phyloP scores from a whole-genome alignment of 2,888 invertebrate species.

The Epinotia ramella region DNA sequence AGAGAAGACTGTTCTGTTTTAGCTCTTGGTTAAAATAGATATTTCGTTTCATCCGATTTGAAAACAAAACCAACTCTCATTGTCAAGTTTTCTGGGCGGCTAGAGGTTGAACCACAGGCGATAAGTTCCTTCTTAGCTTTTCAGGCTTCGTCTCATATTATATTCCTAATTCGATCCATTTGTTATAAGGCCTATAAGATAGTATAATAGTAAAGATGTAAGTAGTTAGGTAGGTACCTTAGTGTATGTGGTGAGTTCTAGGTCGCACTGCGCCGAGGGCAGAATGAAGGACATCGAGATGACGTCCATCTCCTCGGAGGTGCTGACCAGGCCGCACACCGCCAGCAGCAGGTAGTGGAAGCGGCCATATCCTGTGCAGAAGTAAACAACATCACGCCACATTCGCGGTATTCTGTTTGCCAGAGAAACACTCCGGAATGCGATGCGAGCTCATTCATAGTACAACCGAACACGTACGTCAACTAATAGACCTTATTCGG shows the following conservation, averaged over 20 bases:
- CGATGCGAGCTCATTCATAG: conserved; percentile 74
- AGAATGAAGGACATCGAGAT: conserved; percentile 97
- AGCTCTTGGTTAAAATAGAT: too few relatives aligned
- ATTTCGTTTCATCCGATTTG: too few relatives aligned
- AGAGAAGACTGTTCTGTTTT: too few relatives aligned
- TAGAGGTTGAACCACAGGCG: too few relatives aligned
- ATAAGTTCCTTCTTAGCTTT: too few relatives aligned
- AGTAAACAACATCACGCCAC: conserved; percentile 51
- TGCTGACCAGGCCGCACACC: conserved; percentile 97
- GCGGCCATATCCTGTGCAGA: conserved; percentile 90
- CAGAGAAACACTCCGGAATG: conserved; percentile 55
- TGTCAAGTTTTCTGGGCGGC: too few relatives aligned
- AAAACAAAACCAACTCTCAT: too few relatives aligned
- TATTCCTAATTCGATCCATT: background rate
- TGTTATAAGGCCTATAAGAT: too few relatives aligned
- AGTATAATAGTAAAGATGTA: too few relatives aligned
- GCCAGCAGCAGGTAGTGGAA: conserved; percentile 95
- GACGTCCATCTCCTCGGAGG: conserved; percentile 98
- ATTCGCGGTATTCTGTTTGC: conserved; percentile 36
- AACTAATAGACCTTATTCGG: background rate
- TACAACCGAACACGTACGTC: conserved; percentile 38
- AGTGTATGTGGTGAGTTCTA: conserved; percentile 92
- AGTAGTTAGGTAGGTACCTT: conserved; percentile 87
- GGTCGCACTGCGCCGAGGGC: conserved; percentile 96
- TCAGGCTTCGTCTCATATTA: too few relatives aligned